These are phyloP conservation scores for Typhlichthys subterraneus DNA, from an alignment of 2,797 vertebrate genomes.

Conservation along the genomic window DNA sequence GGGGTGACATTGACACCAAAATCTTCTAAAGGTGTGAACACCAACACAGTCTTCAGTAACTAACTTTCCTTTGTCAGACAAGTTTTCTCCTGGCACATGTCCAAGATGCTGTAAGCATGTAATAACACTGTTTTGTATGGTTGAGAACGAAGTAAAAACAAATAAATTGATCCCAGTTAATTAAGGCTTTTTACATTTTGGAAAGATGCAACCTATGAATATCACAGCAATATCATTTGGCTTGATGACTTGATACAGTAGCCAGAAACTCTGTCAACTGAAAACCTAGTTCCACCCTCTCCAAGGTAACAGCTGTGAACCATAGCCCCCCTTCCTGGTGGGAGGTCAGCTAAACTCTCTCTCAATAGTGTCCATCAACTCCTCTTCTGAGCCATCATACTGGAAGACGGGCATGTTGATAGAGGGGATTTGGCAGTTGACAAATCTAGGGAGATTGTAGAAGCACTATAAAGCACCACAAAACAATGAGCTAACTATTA, in stretches of 20 bases:
- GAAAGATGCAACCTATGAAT: conserved; percentile 10
- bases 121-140: conserved; percentile 27
- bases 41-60: conserved; percentile 20
- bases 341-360: conserved; percentile 74
- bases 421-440: conserved; percentile 44
- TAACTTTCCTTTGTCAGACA: conserved; percentile 15
- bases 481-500: not conserved
- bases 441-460: conserved; percentile 51
- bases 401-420: conserved; percentile 60
- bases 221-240: not conserved
- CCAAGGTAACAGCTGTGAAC: too few species aligned
- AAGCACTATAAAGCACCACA: conserved; percentile 10
- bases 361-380: conserved; percentile 82
- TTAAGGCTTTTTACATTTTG: not conserved
- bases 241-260: too few species aligned
- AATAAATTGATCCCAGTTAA: conserved; percentile 2
- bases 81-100: conserved; percentile 21
- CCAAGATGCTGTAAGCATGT: conserved; percentile 25
- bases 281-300: too few species aligned
- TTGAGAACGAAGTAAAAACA: conserved; percentile 34
- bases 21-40: conserved; percentile 16
- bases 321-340: too few species aligned
- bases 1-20: conserved; percentile 33
- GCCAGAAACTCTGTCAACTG: too few species aligned
- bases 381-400: conserved; percentile 80